Evolutionary conservation across 1,140 invertebrate genomes (phyloP).

Genomic region (Tribolium castaneum): DNA sequence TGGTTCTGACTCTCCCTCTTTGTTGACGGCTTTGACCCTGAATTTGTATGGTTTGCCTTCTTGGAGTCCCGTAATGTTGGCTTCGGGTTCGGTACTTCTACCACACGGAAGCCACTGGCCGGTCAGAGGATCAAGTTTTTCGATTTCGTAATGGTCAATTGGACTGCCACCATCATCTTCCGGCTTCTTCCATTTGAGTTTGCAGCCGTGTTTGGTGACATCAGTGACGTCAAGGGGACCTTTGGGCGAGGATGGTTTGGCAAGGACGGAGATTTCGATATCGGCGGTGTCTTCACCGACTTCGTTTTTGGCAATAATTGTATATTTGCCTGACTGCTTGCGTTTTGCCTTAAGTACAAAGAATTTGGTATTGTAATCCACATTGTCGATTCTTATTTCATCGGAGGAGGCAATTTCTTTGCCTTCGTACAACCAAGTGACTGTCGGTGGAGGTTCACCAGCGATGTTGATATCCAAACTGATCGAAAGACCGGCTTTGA

Average conservation of each 20-base stretch:
- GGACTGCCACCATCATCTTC: conserved; percentile 92
- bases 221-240: conserved; percentile 91
- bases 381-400: conserved; percentile 81
- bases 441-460: conserved; percentile 93
- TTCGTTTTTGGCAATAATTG: conserved; percentile 91
- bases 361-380: conserved; percentile 93
- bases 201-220: conserved; percentile 94
- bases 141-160: conserved; percentile 97
- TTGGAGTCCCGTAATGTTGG: conserved; percentile 86
- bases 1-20: conserved; percentile 96
- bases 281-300: conserved; percentile 95
- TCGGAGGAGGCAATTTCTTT: conserved; percentile 77
- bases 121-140: conserved; percentile 94
- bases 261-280: conserved; percentile 87
- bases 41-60: conserved; percentile 99
- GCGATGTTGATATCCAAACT: conserved; percentile 92
- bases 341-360: conserved; percentile 85
- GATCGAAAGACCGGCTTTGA: conserved; percentile 93
- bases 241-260: conserved; percentile 84
- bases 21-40: conserved; percentile 98
- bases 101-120: conserved; percentile 93
- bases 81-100: conserved; percentile 81
- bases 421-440: conserved; percentile 90
- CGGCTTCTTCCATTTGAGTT: conserved; percentile 93
- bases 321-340: conserved; percentile 90